These are phyloP conservation scores for Sciurus vulgaris DNA, from an alignment of 2,797 vertebrate species.

Conservation along the genomic window DNA sequence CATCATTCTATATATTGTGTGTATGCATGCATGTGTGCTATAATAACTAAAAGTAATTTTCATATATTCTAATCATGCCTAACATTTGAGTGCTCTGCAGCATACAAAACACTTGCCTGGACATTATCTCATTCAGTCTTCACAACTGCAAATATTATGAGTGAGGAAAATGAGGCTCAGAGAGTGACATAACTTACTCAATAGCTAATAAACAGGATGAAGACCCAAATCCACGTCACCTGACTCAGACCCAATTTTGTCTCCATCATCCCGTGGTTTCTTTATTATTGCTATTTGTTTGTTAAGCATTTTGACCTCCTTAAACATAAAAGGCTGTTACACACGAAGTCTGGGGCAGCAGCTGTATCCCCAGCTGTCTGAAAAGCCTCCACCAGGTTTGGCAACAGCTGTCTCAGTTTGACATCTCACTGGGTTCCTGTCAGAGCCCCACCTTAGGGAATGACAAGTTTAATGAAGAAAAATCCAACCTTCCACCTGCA, in stretches of 20 bases:
- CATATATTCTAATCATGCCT: conserved; percentile 37
- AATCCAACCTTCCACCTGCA: conserved; percentile 80
- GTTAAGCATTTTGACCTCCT: conserved; percentile 61
- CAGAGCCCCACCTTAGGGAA: conserved; percentile 79
- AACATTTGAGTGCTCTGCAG: conserved; percentile 28
- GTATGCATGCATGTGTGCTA: not conserved
- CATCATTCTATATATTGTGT: not conserved
- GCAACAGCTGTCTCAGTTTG: conserved; percentile 80
- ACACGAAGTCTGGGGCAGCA: conserved; percentile 61
- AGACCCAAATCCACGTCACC: not conserved
- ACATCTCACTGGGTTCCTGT: conserved; percentile 81
- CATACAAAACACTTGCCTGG: conserved; percentile 36
- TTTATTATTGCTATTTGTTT: not conserved
- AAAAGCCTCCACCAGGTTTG: conserved; percentile 69
- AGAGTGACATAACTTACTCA: not conserved
- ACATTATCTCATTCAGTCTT: not conserved
- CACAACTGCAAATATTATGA: not conserved
- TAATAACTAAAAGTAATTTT: conserved; percentile 58
- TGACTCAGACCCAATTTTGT: not conserved
- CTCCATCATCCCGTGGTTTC: not conserved
- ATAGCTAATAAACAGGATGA: not conserved
- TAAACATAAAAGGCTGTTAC: conserved; percentile 42
- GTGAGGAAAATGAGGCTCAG: not conserved
- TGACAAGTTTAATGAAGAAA: conserved; percentile 82
- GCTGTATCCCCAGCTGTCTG: conserved; percentile 73